Base-by-base conservation (phyloP, 2,888 invertebrate genomes). In the Nomada goodeniana region DNA sequence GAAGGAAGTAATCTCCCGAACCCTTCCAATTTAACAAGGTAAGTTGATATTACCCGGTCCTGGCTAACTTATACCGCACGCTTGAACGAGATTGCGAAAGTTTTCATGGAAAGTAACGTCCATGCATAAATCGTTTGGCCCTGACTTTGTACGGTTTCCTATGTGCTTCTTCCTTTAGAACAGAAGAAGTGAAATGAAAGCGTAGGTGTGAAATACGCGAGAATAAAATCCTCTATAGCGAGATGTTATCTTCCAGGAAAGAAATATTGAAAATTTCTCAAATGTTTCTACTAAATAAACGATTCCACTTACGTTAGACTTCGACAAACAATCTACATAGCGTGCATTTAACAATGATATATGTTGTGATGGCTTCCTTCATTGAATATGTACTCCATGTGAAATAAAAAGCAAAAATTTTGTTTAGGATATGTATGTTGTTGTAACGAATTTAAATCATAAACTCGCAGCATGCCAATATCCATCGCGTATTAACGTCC, bases 1-100 rank as follows among this genome's bases (percentile, higher is more conserved):
- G 64, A 68, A 74, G 79, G 69, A 72, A 67, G 63, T 63, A 72
- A 72, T 67, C 59, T 61, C 64, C 73, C 59, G 87, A 90, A 90
- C 89, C 89, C 89, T 90, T 90, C 87, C 90, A 89, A 90, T 91
- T 90, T 90, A 90, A 92, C 90, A 86, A 90, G 91, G 89, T 91
- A 92, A 91, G 91, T 91, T 89, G 91, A 92, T 91, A 91, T 91
- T 90, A 89, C 87, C 82, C 84, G 82, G 83, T 80, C 83, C 75
- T 78, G 72, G 77, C 80, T 85, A 86, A 85, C 89, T 85, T 87
- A 86, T 82, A 85, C 80, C 67, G 83, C 71, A 77, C 84, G 79
- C 84, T 80, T 76, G 84, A 87, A 89, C 88, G 89, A 90, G 89
- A 91, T 92, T 91, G 90, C 87, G 82, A 91, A 91, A 91, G 90